Conservation (phyloP, 1,140 invertebrate species). For the Aphidius gifuensis region DNA sequence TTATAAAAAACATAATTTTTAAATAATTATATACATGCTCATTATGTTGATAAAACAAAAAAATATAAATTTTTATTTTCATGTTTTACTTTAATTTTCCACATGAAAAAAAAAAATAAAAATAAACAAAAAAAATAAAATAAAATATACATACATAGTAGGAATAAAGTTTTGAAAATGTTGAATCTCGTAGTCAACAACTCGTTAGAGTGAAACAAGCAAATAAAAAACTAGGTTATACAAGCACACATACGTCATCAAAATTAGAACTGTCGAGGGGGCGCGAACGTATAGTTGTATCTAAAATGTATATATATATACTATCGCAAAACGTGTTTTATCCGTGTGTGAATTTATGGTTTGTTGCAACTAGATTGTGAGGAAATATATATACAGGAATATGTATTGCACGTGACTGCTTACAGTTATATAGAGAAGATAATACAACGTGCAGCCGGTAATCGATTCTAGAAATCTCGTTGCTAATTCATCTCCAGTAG, state of each 20-base stretch:
- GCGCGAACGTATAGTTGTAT: conserved; percentile 45
- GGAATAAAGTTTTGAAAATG: background rate
- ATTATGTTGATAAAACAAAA: background rate
- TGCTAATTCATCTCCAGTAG: conserved; percentile 4
- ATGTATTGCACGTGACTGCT: conserved; percentile 24
- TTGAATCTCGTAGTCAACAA: conserved; percentile 37
- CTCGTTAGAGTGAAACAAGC: conserved; percentile 47
- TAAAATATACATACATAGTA: conserved; percentile 8
- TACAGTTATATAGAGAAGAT: conserved; percentile 12
- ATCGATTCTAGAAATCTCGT: conserved; percentile 20
- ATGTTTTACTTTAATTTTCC: background rate
- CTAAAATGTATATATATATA: conserved; percentile 35
- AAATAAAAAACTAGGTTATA: conserved; percentile 53
- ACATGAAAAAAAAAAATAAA: background rate
- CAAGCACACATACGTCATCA: conserved; percentile 52
- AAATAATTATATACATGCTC: too few relatives aligned
- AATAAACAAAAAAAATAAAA: background rate
- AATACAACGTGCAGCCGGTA: conserved; percentile 18
- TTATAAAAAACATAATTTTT: too few relatives aligned
- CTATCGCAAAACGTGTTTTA: conserved; percentile 28
- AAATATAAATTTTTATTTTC: background rate
- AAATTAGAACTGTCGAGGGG: conserved; percentile 43
- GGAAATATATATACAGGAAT: conserved; percentile 31
- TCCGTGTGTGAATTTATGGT: conserved; percentile 41
- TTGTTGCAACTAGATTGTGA: conserved; percentile 37